phyloP scores from a whole-genome alignment of 2,113 vertebrate genomes.

The Lasiurus borealis region DNA sequence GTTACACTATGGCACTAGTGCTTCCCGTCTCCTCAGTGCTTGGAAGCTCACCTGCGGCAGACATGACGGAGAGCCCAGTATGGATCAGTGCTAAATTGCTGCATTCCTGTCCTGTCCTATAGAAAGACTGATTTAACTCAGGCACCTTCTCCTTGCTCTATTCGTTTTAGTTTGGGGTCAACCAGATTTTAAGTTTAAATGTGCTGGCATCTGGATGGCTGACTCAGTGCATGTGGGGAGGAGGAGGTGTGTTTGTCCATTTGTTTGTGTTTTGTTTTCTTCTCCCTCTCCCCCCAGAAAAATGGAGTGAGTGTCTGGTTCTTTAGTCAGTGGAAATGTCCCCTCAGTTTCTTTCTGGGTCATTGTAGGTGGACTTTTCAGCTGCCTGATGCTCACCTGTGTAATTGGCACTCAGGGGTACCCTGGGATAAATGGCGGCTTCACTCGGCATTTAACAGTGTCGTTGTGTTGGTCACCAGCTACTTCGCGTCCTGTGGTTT shows the following conservation, averaged over 20 bases:
- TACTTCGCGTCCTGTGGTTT: conserved; percentile 72
- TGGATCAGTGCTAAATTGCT: background rate
- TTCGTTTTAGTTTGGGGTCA: background rate
- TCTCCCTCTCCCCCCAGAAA: background rate
- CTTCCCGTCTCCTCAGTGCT: conserved; percentile 5
- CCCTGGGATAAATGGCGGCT: conserved; percentile 73
- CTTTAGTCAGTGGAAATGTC: background rate
- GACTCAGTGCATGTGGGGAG: background rate
- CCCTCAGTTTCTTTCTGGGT: conserved; percentile 55
- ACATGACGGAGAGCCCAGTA: background rate
- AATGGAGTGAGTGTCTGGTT: background rate
- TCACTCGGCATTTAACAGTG: conserved; percentile 68
- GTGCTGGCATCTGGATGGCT: background rate
- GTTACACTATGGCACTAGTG: background rate
- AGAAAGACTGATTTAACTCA: background rate
- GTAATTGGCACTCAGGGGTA: conserved; percentile 63
- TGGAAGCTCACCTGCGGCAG: background rate
- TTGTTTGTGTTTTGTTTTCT: background rate
- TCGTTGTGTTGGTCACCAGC: conserved; percentile 76
- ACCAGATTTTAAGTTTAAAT: conserved; percentile 55
- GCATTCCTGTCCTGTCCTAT: background rate
- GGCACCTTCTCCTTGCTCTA: background rate
- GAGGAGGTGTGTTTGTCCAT: background rate
- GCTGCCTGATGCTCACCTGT: conserved; percentile 54
- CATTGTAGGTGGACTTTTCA: conserved; percentile 50